phyloP scores from a whole-genome alignment of 2,797 vertebrate species.

The Ctenosaura bakeri region DNA sequence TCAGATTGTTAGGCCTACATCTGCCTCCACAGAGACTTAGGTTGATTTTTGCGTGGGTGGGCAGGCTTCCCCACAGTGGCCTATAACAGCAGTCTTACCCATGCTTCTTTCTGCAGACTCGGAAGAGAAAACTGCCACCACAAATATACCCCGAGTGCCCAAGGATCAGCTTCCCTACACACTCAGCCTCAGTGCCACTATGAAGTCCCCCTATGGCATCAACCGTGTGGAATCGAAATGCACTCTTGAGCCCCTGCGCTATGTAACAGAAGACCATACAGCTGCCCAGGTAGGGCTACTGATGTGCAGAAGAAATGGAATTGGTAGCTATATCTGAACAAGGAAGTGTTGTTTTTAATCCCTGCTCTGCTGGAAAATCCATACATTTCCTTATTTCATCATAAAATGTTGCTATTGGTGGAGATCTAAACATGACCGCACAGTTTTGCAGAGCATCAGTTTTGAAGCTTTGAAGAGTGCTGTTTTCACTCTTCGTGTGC shows the following conservation, averaged over 20 bases:
- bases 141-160: constrained; percentile 41
- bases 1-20: not conserved
- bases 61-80: not conserved
- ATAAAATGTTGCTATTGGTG: too few species aligned
- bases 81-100: not conserved
- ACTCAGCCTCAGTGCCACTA: constrained; percentile 77
- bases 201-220: constrained; percentile 82
- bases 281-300: constrained; percentile 77
- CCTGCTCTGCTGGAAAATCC: not conserved
- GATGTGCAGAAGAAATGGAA: not conserved
- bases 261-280: constrained; percentile 79
- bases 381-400: not conserved
- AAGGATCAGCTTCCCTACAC: constrained; percentile 82
- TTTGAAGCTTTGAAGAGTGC: not conserved
- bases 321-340: not conserved
- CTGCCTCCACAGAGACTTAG: not conserved
- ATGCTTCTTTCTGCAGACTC: constrained; percentile 26
- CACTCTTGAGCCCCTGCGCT: constrained; percentile 79
- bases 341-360: not conserved
- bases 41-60: not conserved
- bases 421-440: not conserved
- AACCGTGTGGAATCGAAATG: constrained; percentile 85
- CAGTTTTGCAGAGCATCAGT: not conserved
- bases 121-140: constrained; percentile 5
- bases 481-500: not conserved